Conservation (phyloP, 2,113 vertebrate species). For the Callipepla californica region DNA sequence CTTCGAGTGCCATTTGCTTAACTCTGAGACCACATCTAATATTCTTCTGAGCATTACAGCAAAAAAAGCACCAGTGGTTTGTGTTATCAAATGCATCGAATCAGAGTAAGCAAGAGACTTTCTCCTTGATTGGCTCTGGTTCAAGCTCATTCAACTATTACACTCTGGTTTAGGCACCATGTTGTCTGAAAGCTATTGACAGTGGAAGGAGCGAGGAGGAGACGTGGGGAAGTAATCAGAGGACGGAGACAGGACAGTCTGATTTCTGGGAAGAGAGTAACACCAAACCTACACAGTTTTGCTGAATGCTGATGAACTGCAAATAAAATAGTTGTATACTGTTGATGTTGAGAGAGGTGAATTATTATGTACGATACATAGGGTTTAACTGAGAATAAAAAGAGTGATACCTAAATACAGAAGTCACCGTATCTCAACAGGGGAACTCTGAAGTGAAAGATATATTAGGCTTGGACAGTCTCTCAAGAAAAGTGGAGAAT, state of each 20-base stretch:
- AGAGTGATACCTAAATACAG: background rate
- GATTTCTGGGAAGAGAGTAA: slow-evolving; percentile 30
- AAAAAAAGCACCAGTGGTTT: background rate
- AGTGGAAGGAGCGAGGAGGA: background rate
- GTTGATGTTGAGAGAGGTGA: background rate
- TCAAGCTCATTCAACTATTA: slow-evolving; percentile 18
- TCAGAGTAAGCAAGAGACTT: background rate
- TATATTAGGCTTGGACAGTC: background rate
- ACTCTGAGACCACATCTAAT: background rate
- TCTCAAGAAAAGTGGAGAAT: background rate
- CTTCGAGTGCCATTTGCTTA: background rate
- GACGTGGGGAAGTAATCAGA: background rate
- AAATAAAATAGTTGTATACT: slow-evolving; percentile 5
- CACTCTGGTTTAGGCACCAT: slow-evolving; percentile 32
- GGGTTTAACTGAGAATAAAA: slow-evolving; percentile 7
- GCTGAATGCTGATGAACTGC: background rate
- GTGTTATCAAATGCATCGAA: background rate
- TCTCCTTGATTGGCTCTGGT: background rate
- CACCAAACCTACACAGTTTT: background rate
- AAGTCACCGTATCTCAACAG: background rate
- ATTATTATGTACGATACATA: background rate
- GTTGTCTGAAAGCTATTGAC: slow-evolving; percentile 29
- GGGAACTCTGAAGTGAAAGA: background rate
- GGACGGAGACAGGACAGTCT: background rate
- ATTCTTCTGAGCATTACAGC: background rate